Evolutionary conservation across 2,113 vertebrate genomes (phyloP).

Genomic region (Desmodus rotundus): DNA sequence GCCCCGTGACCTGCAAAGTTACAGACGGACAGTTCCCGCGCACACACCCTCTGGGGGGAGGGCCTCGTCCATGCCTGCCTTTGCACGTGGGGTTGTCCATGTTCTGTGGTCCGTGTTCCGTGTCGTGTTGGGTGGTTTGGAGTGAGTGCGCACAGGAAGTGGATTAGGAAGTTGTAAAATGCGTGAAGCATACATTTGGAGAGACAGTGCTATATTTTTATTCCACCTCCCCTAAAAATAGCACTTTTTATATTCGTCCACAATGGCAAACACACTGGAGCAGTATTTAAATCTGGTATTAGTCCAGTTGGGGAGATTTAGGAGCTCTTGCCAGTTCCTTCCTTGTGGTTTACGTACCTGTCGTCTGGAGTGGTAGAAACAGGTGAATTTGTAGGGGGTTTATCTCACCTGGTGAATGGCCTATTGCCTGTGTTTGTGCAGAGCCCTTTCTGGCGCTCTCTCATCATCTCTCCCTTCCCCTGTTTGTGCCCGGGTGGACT

Average conservation of each 20-base stretch:
- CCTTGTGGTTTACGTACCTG: not conserved
- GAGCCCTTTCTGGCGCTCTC: not conserved
- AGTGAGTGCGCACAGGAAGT: not conserved
- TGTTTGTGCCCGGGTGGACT: not conserved
- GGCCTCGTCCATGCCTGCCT: too few relatives aligned
- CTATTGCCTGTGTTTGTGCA: not conserved
- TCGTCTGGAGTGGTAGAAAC: not conserved
- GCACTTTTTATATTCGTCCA: slow-evolving; percentile 18
- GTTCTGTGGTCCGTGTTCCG: too few relatives aligned
- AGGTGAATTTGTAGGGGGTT: not conserved
- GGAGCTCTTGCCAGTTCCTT: not conserved
- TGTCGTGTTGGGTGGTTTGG: not conserved
- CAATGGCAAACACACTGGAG: slow-evolving; percentile 14
- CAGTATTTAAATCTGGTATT: not conserved
- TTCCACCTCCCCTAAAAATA: slow-evolving; percentile 3
- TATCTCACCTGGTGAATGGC: accelerated
- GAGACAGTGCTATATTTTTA: not conserved
- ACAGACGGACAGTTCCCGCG: not conserved
- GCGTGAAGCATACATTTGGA: not conserved
- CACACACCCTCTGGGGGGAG: not conserved
- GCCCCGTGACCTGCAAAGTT: not conserved
- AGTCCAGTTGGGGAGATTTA: slow-evolving; percentile 6
- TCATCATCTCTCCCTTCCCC: not conserved
- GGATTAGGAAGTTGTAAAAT: not conserved
- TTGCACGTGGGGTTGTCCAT: too few relatives aligned